Conservation (phyloP, 2,888 invertebrate species). For the Rhagonycha lutea region DNA sequence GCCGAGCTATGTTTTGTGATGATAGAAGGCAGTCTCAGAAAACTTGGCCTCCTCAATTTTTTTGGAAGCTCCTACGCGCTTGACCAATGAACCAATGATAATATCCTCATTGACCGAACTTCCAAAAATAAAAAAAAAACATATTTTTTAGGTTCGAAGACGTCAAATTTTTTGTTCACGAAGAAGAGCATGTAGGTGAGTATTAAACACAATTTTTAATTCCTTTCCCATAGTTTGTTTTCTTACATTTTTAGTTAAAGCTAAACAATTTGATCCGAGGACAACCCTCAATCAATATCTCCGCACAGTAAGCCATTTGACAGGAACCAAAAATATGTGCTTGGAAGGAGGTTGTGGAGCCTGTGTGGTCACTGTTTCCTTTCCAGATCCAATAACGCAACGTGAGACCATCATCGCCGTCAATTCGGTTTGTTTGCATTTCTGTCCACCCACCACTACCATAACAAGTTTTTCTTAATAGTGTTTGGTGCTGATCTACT, state of each 20-base stretch:
- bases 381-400: constrained; percentile 57
- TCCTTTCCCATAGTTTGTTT: not conserved
- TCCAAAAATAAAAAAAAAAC: not conserved
- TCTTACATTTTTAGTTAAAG: constrained; percentile 38
- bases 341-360: constrained; percentile 75
- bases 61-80: too few relatives aligned
- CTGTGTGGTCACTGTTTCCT: constrained; percentile 62
- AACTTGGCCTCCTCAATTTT: too few relatives aligned
- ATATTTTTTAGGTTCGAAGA: not conserved
- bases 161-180: not conserved
- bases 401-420: constrained; percentile 61
- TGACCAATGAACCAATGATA: too few relatives aligned
- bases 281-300: constrained; percentile 68
- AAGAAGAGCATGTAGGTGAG: not conserved
- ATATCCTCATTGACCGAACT: not conserved
- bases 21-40: too few relatives aligned
- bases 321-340: constrained; percentile 74
- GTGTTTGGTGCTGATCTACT: constrained; percentile 60
- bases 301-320: constrained; percentile 62
- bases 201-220: not conserved
- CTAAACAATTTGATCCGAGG: constrained; percentile 55
- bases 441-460: rapidly evolving
- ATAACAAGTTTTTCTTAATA: constrained; percentile 36
- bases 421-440: constrained; percentile 62
- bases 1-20: too few relatives aligned